Percentiles rank a stretch among this genome's conserved stretches.
Evolutionary conservation across 2,888 invertebrate genomes (phyloP).

Genomic region (Cheilosia pagana): DNA sequence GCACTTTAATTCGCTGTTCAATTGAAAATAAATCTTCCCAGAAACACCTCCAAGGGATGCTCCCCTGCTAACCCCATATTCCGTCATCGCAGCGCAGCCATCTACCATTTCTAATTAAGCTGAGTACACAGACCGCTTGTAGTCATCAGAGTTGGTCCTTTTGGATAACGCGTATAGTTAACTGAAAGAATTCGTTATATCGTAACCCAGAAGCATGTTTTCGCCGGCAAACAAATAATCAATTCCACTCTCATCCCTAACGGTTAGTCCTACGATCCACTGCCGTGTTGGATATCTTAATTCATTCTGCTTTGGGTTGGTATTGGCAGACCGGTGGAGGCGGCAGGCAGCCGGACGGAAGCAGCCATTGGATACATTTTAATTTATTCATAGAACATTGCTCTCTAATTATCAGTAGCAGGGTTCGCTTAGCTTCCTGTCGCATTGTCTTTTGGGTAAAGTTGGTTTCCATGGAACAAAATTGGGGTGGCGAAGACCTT

Average conservation of each 20-base stretch:
- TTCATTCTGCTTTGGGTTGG: constrained; percentile 51
- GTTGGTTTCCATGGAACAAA: constrained; percentile 24
- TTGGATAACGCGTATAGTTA: constrained; percentile 42
- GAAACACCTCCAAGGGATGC: constrained; percentile 39
- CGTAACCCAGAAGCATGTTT: constrained; percentile 59
- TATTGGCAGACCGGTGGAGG: constrained; percentile 13
- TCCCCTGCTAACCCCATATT: not conserved
- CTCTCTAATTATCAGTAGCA: constrained; percentile 68
- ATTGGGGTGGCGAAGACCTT: constrained; percentile 28
- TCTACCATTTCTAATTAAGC: constrained; percentile 63
- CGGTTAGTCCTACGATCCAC: constrained; percentile 47
- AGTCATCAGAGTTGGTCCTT: constrained; percentile 4
- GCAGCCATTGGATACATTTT: constrained; percentile 63
- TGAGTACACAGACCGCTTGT: constrained; percentile 35
- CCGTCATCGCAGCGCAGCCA: not conserved
- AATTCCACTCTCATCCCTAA: constrained; percentile 58
- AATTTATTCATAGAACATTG: constrained; percentile 74
- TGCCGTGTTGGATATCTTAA: constrained; percentile 49
- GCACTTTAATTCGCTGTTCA: not conserved
- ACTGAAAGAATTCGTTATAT: constrained; percentile 58
- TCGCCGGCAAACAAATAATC: constrained; percentile 67
- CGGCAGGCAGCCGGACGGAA: not conserved
- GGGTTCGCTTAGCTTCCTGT: constrained; percentile 45
- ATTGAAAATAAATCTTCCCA: constrained; percentile 14
- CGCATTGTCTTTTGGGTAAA: constrained; percentile 54